Base-by-base conservation (phyloP, 2,113 vertebrate genomes). In the Siphamia tubifer region DNA sequence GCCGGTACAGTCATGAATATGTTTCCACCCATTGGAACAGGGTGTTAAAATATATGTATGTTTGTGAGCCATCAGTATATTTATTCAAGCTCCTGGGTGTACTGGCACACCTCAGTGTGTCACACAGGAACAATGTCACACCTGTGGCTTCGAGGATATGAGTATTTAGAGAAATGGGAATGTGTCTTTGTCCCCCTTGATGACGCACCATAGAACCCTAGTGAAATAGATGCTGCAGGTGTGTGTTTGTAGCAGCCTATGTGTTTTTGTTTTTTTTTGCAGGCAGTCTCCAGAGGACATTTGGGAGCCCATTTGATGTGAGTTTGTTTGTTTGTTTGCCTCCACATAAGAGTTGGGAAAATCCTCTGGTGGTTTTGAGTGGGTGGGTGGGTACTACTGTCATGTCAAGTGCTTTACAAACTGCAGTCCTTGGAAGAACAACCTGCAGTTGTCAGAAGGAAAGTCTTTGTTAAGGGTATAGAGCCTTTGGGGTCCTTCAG, bases 201-300 rank as follows among this genome's bases (percentile, higher is more conserved):
- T 87, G 85, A 87, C 72, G 63, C 79, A 86, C 66, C 54, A 44
- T 17, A 56, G 40, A 62, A 69, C 69, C 72, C 77, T n/a, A 35
- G 81, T 75, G 84, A 74, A 65, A 75, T 48, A 43, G 13, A 20
- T 1, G 1, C 23, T 21, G 34, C 20, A 27, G 9, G 32, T 30
- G 49, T 60, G 32, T 42, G 25, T 53, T 45, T 34, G 1, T 27
- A 13, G 11, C 24, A 47, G n/a, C 25, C 24, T 1, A 23, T 17
- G 15, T 12, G 7, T 24, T 8, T 28, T n/a, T 52, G 38, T 81
- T 28, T 77, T 68, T 66, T 53, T 42, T 72, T 40, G 39, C 69
- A 13, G 7, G 13, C 38, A 4, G 13, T 77, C 81, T 58, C 72
- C 4, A 0, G 49, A 8, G 62, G 42, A 38, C 8, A 7, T 17